phyloP scores from a whole-genome alignment of 2,888 invertebrate genomes.

The Auanema freiburgensis region DNA sequence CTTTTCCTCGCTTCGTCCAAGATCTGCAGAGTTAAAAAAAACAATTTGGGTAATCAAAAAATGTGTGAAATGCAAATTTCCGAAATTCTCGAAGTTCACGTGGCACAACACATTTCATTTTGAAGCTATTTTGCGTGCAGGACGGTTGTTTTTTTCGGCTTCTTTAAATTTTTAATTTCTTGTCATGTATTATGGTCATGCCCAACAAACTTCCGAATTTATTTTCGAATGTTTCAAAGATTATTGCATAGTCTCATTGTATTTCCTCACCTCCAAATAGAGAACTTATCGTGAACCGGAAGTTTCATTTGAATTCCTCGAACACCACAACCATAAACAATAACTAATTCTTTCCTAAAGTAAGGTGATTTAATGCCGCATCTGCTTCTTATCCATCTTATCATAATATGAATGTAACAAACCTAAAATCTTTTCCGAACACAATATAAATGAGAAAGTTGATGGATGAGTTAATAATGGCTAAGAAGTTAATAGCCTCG shows the following conservation, averaged over 20 bases:
- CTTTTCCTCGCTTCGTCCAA: conserved; percentile 35
- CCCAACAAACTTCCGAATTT: no score
- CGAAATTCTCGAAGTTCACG: no score
- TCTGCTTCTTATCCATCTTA: not conserved
- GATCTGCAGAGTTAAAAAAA: conserved; percentile 17
- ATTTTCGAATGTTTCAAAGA: no score
- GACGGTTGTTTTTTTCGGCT: no score
- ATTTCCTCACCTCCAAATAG: conserved; percentile 30
- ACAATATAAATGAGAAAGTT: conserved; percentile 97
- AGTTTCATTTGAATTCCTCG: conserved; percentile 44
- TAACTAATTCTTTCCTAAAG: conserved; percentile 52
- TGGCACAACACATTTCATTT: no score
- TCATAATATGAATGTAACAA: conserved; percentile 1
- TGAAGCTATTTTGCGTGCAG: no score
- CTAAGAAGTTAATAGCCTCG: conserved; percentile 79
- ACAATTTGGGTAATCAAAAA: not conserved
- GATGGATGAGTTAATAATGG: conserved; percentile 93
- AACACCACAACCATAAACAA: conserved; percentile 57
- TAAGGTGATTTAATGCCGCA: not conserved
- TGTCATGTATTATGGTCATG: no score
- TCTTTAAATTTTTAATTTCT: no score
- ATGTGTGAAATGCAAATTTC: no score
- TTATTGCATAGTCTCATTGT: not conserved
- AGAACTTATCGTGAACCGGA: conserved; percentile 51
- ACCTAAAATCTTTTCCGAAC: conserved; percentile 81